Percentiles rank a stretch among this genome's conserved stretches.
phyloP scores from a whole-genome alignment of 2,113 vertebrate species.

The Ondatra zibethicus region DNA sequence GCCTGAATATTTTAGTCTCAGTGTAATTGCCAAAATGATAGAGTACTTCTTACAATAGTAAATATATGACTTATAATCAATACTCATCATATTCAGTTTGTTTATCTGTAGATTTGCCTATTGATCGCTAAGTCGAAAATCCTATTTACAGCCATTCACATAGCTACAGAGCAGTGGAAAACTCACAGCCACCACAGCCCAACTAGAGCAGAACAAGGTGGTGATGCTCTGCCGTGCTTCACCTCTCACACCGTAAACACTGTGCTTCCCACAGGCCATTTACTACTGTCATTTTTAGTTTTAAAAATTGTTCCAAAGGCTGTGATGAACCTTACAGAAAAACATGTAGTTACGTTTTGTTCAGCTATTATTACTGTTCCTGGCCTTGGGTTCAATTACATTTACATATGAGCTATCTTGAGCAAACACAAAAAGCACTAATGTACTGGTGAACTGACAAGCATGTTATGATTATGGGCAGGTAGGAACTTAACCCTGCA shows the following conservation, averaged over 20 bases:
- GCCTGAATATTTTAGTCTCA: constrained; percentile 35
- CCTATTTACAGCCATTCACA: not conserved
- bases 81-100: constrained; percentile 11
- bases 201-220: not conserved
- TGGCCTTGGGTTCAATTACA: not conserved
- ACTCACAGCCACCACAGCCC: not conserved
- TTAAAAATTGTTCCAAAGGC: constrained; percentile 8
- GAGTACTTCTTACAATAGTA: not conserved
- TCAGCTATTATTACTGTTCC: not conserved
- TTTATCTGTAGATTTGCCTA: not conserved
- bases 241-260: not conserved
- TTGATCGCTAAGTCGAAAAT: not conserved
- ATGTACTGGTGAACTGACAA: not conserved
- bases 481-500: not conserved
- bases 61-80: constrained; percentile 12
- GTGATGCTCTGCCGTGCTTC: not conserved
- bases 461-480: not conserved
- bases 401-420: not conserved
- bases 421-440: not conserved
- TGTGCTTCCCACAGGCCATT: not conserved
- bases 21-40: constrained; percentile 15
- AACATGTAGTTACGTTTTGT: not conserved
- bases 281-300: not conserved
- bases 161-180: not conserved
- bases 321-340: not conserved